A percentile compares a stretch with the other conserved stretches of the same genome.
Conservation (phyloP, 2,797 vertebrate genomes). For the Myotis planiceps region DNA sequence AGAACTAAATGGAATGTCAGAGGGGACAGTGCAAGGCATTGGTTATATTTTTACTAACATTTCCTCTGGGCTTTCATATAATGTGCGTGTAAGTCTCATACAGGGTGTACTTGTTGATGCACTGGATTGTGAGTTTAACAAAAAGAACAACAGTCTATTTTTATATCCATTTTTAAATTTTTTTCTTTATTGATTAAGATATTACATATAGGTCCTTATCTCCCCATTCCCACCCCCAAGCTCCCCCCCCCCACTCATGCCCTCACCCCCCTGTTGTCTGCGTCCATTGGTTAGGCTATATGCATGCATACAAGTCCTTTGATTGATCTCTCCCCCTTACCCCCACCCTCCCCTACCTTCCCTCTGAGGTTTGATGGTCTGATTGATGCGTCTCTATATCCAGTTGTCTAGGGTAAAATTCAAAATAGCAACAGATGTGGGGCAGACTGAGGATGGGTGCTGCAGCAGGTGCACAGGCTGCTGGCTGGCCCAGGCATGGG, state of each 20-base stretch:
- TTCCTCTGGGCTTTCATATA: neutral
- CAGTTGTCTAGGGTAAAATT: neutral
- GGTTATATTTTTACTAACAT: neutral
- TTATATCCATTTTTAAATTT: neutral
- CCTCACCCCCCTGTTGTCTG: no score
- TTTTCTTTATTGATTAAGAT: no score
- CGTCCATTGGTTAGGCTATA: no score
- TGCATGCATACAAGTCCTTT: no score
- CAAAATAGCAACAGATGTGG: neutral
- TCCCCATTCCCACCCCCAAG: no score
- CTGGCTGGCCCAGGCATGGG: no score
- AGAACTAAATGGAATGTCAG: neutral
- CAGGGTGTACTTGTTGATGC: neutral
- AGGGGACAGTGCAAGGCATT: neutral
- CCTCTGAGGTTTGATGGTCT: no score
- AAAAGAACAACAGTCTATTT: neutral
- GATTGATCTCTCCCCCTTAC: no score
- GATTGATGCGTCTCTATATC: neutral
- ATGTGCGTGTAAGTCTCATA: neutral
- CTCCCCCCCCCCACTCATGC: no score
- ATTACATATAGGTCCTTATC: no score
- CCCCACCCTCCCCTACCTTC: no score
- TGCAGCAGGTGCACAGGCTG: accelerated
- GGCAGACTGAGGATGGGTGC: neutral
- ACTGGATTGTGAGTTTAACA: neutral